Conservation (phyloP, 2,797 vertebrate genomes). For the Etheostoma perlongum region DNA sequence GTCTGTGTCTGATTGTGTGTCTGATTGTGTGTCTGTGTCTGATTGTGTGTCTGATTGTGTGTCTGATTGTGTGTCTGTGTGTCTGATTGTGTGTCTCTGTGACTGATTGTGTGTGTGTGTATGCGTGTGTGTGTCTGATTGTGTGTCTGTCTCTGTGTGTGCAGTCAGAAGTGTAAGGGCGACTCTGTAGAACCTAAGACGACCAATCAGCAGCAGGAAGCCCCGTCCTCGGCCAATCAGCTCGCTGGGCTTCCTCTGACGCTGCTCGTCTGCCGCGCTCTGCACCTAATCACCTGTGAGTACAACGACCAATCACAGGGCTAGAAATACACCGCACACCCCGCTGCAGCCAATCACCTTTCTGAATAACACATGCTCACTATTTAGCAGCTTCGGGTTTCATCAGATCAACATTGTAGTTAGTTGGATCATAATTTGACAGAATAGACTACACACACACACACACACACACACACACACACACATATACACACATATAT, state of each 20-base stretch:
- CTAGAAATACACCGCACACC: too few species aligned
- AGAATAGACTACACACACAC: too few species aligned
- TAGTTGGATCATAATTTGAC: too few species aligned
- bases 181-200: neutral
- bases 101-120: neutral
- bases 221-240: neutral
- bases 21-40: too few species aligned
- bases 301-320: neutral
- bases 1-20: too few species aligned
- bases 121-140: neutral
- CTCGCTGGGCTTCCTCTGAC: slow-evolving; percentile 34
- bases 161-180: slow-evolving; percentile 65
- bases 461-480: too few species aligned
- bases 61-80: neutral
- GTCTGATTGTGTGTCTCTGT: too few species aligned
- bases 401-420: too few species aligned
- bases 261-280: slow-evolving; percentile 46
- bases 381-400: too few species aligned
- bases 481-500: too few species aligned
- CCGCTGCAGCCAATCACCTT: too few species aligned
- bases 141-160: slow-evolving; percentile 13
- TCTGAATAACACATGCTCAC: too few species aligned
- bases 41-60: neutral
- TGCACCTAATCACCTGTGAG: slow-evolving; percentile 70
- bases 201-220: neutral